Percentiles rank a stretch among this genome's conserved stretches.
These are phyloP conservation scores for Actenoides hombroni DNA, from an alignment of 2,113 vertebrate genomes.

Conservation along the genomic window DNA sequence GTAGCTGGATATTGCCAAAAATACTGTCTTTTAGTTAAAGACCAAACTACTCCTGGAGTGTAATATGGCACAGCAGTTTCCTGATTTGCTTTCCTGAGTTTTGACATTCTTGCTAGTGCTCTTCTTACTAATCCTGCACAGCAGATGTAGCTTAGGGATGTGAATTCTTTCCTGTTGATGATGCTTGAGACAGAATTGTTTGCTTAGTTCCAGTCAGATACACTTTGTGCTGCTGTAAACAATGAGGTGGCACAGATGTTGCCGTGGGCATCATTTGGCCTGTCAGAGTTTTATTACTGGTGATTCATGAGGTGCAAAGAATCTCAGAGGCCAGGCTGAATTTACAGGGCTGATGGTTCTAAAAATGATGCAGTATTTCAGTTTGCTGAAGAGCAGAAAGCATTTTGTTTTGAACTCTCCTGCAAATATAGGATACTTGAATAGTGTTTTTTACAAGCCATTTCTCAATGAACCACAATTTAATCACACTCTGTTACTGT, in stretches of 20 bases:
- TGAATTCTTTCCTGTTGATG: conserved; percentile 70
- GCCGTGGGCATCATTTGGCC: background rate
- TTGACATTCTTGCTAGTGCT: background rate
- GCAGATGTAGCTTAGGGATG: conserved; percentile 11
- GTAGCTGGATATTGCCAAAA: background rate
- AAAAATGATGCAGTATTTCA: background rate
- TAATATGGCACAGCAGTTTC: background rate
- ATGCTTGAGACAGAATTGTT: conserved; percentile 23
- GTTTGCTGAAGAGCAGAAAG: background rate
- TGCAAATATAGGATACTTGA: background rate
- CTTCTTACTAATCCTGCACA: background rate
- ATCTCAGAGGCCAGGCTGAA: background rate
- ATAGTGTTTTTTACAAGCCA: background rate
- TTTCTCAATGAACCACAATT: background rate
- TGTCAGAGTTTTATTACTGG: conserved; percentile 19
- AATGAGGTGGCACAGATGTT: conserved; percentile 42
- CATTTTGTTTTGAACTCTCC: background rate
- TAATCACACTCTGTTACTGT: background rate
- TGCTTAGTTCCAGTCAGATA: conserved; percentile 38
- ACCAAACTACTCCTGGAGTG: background rate
- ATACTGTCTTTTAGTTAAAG: background rate
- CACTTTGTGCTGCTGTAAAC: conserved; percentile 8
- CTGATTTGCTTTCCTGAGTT: background rate
- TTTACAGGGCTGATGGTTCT: background rate
- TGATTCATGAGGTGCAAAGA: conserved; percentile 44